Conservation (phyloP, 1,140 invertebrate species). For the Bombus consobrinus region DNA sequence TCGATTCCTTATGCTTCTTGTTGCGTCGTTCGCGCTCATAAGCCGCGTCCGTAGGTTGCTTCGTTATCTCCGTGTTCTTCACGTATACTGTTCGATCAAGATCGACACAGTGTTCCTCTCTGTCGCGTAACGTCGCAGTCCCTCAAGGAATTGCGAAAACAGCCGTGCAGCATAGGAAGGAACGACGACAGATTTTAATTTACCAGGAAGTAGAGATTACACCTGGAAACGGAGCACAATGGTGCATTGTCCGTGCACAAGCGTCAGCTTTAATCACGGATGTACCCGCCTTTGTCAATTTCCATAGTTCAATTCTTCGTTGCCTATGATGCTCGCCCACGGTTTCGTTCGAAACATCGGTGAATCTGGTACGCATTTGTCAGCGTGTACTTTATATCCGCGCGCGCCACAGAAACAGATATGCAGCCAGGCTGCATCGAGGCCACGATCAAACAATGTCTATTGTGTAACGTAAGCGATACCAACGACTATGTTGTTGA, state of each 20-base stretch:
- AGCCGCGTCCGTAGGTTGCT: too few relatives aligned
- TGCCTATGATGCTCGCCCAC: constrained; percentile 62
- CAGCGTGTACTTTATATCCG: constrained; percentile 5
- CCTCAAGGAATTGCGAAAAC: neutral
- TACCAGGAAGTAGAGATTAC: constrained; percentile 64
- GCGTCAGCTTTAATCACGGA: constrained; percentile 74
- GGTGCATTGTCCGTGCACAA: constrained; percentile 71
- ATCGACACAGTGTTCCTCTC: neutral
- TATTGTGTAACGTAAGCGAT: constrained; percentile 48
- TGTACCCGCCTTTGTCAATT: constrained; percentile 77
- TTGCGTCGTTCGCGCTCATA: neutral
- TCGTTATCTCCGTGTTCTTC: too few relatives aligned
- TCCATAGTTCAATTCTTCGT: constrained; percentile 69
- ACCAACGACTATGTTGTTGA: constrained; percentile 35
- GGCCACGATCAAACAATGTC: constrained; percentile 54
- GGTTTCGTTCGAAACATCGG: constrained; percentile 45
- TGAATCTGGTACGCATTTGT: constrained; percentile 23
- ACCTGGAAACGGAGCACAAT: constrained; percentile 73
- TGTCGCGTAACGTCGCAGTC: neutral
- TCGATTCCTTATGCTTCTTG: neutral
- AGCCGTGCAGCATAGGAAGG: neutral
- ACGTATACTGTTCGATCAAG: too few relatives aligned
- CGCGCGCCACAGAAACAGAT: constrained; percentile 14
- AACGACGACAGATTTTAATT: constrained; percentile 65
- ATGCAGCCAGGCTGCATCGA: constrained; percentile 22